Evolutionary conservation across 2,888 invertebrate genomes (phyloP).

Genomic region (Zonitis immaculata): DNA sequence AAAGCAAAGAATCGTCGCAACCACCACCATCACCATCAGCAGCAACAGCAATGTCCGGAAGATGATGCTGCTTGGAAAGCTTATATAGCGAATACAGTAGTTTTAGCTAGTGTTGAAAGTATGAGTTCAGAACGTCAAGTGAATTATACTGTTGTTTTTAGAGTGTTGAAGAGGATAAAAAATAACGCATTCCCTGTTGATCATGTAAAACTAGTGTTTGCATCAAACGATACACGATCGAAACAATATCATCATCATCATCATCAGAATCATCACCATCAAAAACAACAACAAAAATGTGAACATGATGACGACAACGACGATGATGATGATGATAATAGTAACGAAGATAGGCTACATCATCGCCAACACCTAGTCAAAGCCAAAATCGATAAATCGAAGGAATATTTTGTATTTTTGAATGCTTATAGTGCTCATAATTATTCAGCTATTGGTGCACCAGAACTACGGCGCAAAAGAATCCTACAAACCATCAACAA

Average conservation of each 20-base stretch:
- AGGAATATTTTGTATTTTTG: constrained; percentile 59
- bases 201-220: constrained; percentile 1
- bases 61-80: constrained; percentile 60
- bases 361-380: constrained; percentile 48
- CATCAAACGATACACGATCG: constrained; percentile 9
- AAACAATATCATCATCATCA: constrained; percentile 1
- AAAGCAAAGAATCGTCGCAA: constrained; percentile 3
- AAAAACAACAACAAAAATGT: background rate
- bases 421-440: constrained; percentile 55
- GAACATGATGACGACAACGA: background rate
- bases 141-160: constrained; percentile 62
- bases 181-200: constrained; percentile 23
- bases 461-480: constrained; percentile 44
- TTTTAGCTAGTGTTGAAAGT: constrained; percentile 60
- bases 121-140: constrained; percentile 48
- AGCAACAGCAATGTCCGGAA: constrained; percentile 53
- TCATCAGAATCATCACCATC: background rate
- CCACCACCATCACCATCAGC: constrained; percentile 9
- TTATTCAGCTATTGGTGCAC: constrained; percentile 55
- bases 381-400: constrained; percentile 54
- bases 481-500: constrained; percentile 32
- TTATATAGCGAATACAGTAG: constrained; percentile 59
- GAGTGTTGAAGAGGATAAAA: constrained; percentile 59
- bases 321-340: background rate
- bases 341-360: constrained; percentile 22